Base-by-base conservation (phyloP, 2,797 vertebrate genomes). In the Austrolebias charrua region DNA sequence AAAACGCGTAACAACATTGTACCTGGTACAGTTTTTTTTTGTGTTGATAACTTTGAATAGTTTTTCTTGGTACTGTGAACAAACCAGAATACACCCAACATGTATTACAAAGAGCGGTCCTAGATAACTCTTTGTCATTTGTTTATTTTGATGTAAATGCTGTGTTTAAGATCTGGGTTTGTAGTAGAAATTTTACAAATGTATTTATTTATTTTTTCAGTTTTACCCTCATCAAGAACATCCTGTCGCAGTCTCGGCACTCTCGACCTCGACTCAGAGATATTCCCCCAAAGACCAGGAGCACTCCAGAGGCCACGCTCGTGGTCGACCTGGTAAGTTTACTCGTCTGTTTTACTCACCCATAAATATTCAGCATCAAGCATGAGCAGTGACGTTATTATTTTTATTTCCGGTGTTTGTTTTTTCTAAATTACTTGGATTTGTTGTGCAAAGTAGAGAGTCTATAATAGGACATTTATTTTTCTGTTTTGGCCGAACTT, bases 311-410 rank as follows among this genome's bases (percentile, higher is more conserved):
- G 67, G 74, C 80, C 71, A 94, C 92, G 0, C 87, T 95, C 18
- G 92, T 95, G 63, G 75, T 95, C 8, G 94, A 94, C 72, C 78
- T 94, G 92, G 94, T 95, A 65, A 86, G 90, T 81, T 60, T 5
- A 49, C 16, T 40, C 52, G 1, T 64, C 16, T 2, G 10, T 47
- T 47, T 19, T 11, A 18, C 1, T 11, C 18, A 54, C 10, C 1
- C 38, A 44, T 2, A 9, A 12, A 61, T 11, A 8, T 13, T 16
- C 0, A 15, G 18, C 3, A 5, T 5, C 1, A 19, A 53, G 28
- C 47, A 15, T 14, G 2, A 28, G 19, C 12, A 11, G 8, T 38
- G 35, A 38, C 35, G 3, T 38, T 38, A 40, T 7, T 12, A 53
- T 35, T 18, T 11, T 18, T 19, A 38, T 40, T 12, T 5, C 5